Evolutionary conservation across 2,797 vertebrate genomes (phyloP), one percentile per base, ranked within the genome.

Genomic region (Karalla daura): DNA sequence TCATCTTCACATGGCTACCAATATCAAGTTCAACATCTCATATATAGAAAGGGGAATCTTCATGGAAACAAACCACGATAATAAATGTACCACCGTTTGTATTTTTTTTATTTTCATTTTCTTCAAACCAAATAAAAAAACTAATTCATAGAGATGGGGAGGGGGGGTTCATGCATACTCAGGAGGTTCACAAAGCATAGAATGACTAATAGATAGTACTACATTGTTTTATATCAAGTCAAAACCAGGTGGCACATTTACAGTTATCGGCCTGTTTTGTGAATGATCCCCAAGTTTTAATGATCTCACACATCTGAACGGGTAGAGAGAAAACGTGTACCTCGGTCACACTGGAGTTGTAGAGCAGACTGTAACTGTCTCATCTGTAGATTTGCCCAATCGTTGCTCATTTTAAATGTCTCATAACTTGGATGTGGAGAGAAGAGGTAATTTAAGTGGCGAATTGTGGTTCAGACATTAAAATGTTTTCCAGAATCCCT

Each of bases 291-390:
- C 75, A 63, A 72, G 65, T 71, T 88, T 91, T 69, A 84, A 11
- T 74, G 78, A 88, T 89, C 88, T 88, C 86, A 83, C 87, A 92
- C 84, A 81, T 88, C 88, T 90, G 87, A 81, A 87, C 90, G 93
- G 90, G 91, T 91, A 91, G 91, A 91, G 86, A 92, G 81, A 58
- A n/a, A 63, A 61, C 7, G 1, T 47, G 35, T 56, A 33, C 68
- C 72, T 86, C 27, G 27, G 11, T 81, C 78, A 80, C 70, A 81
- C 81, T 76, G 80, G 79, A 81, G 78, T 83, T 72, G 66, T 36
- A 68, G 23, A 65, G 55, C 75, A 62, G 47, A 62, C 54, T 78
- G 36, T 58, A 63, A 18, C 2, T 36, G 15, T 45, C 32, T 53
- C 40, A 20, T 66, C 39, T 25, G 28, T 61, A 44, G 65, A 36